A percentile compares a stretch with the other conserved stretches of the same genome.
Evolutionary conservation across 2,797 vertebrate genomes (phyloP).

Genomic region (Pangasius macronema): DNA sequence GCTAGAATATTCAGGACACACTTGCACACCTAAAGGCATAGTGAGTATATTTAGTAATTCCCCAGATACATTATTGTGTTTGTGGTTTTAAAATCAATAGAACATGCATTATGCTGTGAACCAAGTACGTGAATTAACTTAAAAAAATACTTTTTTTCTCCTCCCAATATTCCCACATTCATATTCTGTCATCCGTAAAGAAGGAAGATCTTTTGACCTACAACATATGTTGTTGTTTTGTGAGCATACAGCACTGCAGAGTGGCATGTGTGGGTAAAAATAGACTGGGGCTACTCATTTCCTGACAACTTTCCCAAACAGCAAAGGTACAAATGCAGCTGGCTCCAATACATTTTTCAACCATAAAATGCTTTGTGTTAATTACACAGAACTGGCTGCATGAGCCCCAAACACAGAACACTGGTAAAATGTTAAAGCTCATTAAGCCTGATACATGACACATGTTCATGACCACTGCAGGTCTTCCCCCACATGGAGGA

Average conservation of each 20-base stretch:
- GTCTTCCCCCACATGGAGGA: constrained; percentile 7
- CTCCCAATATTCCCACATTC: not conserved
- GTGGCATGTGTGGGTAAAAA: not conserved
- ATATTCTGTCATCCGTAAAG: not conserved
- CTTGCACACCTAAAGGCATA: not conserved
- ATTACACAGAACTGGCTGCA: constrained; percentile 25
- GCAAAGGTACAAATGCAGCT: constrained; percentile 41
- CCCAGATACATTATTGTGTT: not conserved
- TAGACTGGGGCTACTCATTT: constrained; percentile 13
- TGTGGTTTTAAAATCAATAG: not conserved
- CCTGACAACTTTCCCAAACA: constrained; percentile 31
- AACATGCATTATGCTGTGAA: not conserved
- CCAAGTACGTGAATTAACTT: not conserved
- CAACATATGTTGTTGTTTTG: not conserved
- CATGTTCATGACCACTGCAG: constrained; percentile 55
- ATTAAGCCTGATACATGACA: constrained; percentile 52
- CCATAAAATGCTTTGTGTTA: constrained; percentile 39
- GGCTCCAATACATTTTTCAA: constrained; percentile 45
- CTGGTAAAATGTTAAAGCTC: constrained; percentile 61
- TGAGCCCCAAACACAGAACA: constrained; percentile 45
- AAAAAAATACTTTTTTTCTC: not conserved
- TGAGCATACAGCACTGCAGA: not conserved
- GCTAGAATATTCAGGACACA: not conserved
- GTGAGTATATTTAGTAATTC: not conserved
- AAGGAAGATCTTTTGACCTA: not conserved